These are phyloP conservation scores for Acanthurus lineatus DNA, from an alignment of 2,797 vertebrate genomes.

Conservation along the genomic window DNA sequence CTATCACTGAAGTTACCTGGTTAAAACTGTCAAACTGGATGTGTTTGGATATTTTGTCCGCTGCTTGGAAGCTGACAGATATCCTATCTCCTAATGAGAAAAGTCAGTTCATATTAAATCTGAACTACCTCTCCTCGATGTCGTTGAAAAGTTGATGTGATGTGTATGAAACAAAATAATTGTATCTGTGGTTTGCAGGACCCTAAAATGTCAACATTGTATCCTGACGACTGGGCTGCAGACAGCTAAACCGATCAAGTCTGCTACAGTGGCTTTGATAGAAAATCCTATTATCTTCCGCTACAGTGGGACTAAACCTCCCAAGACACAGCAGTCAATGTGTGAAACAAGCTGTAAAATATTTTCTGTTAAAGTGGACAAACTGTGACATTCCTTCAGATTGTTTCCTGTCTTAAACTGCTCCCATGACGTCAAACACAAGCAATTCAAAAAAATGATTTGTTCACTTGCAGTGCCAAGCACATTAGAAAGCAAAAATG, in stretches of 20 bases:
- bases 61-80: too few relatives aligned
- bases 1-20: too few relatives aligned
- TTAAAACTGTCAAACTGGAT: too few relatives aligned
- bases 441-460: not conserved
- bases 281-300: not conserved
- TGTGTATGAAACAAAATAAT: too few relatives aligned
- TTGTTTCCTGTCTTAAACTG: not conserved
- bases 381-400: not conserved
- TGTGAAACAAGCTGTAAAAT: constrained; percentile 18
- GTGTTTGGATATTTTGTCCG: too few relatives aligned
- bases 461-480: not conserved
- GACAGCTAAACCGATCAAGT: constrained; percentile 5
- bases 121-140: too few relatives aligned
- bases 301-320: constrained; percentile 1
- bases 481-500: not conserved
- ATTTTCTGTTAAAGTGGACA: not conserved
- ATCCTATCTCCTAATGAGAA: too few relatives aligned
- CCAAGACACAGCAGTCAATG: not conserved
- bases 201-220: too few relatives aligned
- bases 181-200: too few relatives aligned
- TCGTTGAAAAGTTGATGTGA: too few relatives aligned
- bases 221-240: not conserved
- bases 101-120: too few relatives aligned
- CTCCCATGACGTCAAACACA: constrained; percentile 8
- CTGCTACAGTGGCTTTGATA: not conserved